Conservation (phyloP, 1,140 invertebrate species). For the Chionoecetes opilio region DNA sequence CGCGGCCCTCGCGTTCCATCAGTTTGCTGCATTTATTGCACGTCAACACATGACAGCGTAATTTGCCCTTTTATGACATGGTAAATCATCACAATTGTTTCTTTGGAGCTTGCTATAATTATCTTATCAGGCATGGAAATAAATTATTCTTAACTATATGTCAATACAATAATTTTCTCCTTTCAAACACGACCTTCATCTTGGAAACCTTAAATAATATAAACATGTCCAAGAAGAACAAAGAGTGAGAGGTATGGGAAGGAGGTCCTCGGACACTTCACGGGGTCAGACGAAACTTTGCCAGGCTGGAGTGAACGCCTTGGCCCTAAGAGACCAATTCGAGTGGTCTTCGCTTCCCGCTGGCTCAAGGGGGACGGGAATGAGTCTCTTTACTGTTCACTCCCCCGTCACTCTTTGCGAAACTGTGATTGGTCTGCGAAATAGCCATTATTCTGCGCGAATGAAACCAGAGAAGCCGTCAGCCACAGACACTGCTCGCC, state of each 20-base stretch:
- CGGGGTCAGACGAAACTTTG: not conserved
- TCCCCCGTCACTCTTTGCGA: not conserved
- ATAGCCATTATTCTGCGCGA: not conserved
- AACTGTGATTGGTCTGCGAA: constrained; percentile 28
- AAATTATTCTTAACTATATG: not conserved
- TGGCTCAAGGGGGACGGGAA: not conserved
- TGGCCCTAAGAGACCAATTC: not conserved
- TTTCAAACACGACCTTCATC: no score
- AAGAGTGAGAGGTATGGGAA: not conserved
- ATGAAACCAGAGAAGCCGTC: not conserved
- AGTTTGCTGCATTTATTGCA: constrained; percentile 8
- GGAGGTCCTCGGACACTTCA: not conserved
- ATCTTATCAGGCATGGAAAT: not conserved
- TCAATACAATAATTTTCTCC: no score
- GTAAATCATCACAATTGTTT: not conserved
- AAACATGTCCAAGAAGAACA: not conserved
- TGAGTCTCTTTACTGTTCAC: constrained; percentile 28
- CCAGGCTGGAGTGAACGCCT: not conserved
- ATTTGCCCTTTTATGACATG: not conserved
- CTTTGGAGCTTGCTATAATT: not conserved
- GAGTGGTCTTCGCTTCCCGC: not conserved
- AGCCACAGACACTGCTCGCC: not conserved
- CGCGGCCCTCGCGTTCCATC: not conserved
- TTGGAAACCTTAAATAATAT: not conserved
- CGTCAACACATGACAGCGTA: constrained; percentile 27